Percentiles rank a stretch among this genome's conserved stretches.
These are phyloP conservation scores for Oostethus manadensis DNA, from an alignment of 2,113 vertebrate species.

Conservation along the genomic window DNA sequence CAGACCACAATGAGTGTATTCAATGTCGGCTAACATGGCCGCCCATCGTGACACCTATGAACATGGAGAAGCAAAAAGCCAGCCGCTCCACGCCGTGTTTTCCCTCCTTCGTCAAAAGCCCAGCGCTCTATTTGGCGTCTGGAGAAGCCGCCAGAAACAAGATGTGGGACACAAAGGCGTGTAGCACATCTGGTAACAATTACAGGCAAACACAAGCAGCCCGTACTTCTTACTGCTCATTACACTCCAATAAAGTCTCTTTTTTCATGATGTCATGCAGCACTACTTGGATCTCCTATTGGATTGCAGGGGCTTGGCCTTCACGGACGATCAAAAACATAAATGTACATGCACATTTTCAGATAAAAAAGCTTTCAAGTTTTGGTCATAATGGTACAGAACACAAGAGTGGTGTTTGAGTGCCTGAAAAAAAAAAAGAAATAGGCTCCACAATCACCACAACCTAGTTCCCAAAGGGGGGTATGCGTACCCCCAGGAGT, in stretches of 20 bases:
- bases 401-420: no score
- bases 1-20: no score
- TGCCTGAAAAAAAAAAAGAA: no score
- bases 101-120: constrained; percentile 16
- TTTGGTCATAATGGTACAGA: no score
- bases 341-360: no score
- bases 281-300: constrained; percentile 45
- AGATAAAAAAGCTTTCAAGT: no score
- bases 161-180: constrained; percentile 60
- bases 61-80: constrained; percentile 41
- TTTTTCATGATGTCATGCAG: constrained; percentile 59
- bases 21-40: no score
- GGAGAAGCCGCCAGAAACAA: constrained; percentile 21
- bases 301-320: constrained; percentile 19
- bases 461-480: no score
- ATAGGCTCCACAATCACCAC: no score
- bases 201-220: constrained; percentile 52
- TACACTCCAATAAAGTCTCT: constrained; percentile 65
- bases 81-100: constrained; percentile 43
- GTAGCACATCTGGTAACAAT: constrained; percentile 68
- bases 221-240: constrained; percentile 60
- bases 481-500: no score
- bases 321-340: background rate
- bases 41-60: constrained; percentile 12
- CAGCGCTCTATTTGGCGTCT: constrained; percentile 36